Evolutionary conservation across 2,113 vertebrate species (phyloP).

Genomic region (Lophius piscatorius): DNA sequence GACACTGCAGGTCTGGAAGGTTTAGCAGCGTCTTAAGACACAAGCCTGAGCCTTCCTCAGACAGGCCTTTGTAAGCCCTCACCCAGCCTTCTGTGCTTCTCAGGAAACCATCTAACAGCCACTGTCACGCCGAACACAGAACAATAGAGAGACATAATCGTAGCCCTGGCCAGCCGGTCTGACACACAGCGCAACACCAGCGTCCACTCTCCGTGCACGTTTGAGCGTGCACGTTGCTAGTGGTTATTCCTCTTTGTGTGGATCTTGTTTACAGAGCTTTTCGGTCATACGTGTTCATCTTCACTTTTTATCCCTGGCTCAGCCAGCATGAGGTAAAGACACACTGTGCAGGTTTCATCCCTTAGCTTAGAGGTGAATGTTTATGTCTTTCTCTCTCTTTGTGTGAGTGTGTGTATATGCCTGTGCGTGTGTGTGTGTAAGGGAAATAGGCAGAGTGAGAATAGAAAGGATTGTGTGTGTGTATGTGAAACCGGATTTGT

Average conservation of each 20-base stretch:
- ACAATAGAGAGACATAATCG: slow-evolving; percentile 41
- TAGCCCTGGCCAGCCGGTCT: slow-evolving; percentile 40
- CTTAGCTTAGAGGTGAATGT: slow-evolving; percentile 66
- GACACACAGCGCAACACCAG: slow-evolving; percentile 55
- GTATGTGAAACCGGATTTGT: slow-evolving; percentile 13
- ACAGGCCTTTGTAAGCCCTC: slow-evolving; percentile 49
- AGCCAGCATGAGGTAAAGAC: slow-evolving; percentile 70
- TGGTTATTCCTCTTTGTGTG: slow-evolving; percentile 32
- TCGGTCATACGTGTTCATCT: slow-evolving; percentile 72
- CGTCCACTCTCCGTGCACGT: no score
- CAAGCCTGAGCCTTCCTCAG: slow-evolving; percentile 38
- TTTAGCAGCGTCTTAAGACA: slow-evolving; percentile 52
- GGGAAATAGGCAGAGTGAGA: neutral
- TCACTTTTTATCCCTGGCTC: slow-evolving; percentile 67
- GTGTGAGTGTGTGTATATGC: slow-evolving; percentile 7
- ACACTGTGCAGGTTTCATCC: slow-evolving; percentile 68
- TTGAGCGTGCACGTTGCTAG: no score
- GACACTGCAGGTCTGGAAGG: slow-evolving; percentile 47
- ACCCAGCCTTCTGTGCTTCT: slow-evolving; percentile 27
- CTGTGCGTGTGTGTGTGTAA: slow-evolving; percentile 6
- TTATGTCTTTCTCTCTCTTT: slow-evolving; percentile 21
- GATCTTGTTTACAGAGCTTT: slow-evolving; percentile 70
- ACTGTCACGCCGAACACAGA: slow-evolving; percentile 39
- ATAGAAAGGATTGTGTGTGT: neutral
- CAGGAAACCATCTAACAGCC: slow-evolving; percentile 46